These are phyloP conservation scores for Sarcophaga caerulescens DNA, from an alignment of 2,888 invertebrate species.

Conservation along the genomic window DNA sequence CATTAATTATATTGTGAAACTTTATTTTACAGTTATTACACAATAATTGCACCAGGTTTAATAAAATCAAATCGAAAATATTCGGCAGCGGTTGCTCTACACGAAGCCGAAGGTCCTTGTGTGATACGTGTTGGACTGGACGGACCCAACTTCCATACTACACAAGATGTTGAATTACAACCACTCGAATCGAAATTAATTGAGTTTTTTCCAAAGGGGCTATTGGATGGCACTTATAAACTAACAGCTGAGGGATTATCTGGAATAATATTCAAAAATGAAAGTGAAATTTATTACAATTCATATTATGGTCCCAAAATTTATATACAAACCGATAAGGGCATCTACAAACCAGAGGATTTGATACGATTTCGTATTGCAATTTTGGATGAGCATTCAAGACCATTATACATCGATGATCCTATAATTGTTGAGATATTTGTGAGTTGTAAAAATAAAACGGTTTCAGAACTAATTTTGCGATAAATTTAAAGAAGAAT, in stretches of 20 bases:
- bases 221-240: slow-evolving; percentile 73
- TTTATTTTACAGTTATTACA: slow-evolving; percentile 17
- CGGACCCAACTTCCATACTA: not conserved
- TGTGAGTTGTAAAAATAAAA: no score
- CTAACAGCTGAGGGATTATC: slow-evolving; percentile 83
- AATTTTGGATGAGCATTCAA: slow-evolving; percentile 87
- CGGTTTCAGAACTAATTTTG: no score
- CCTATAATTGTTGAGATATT: no score
- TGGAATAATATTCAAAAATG: slow-evolving; percentile 88
- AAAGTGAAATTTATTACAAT: slow-evolving; percentile 85
- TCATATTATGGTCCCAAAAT: slow-evolving; percentile 85
- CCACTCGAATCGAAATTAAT: not conserved
- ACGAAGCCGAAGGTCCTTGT: slow-evolving; percentile 16
- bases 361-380: slow-evolving; percentile 88
- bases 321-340: slow-evolving; percentile 83
- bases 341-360: slow-evolving; percentile 91
- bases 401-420: slow-evolving; percentile 71
- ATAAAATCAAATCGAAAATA: slow-evolving; percentile 31
- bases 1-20: not conserved
- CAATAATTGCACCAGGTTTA: slow-evolving; percentile 13
- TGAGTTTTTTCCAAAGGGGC: not conserved
- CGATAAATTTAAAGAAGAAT: no score
- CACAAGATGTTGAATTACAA: not conserved
- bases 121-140: not conserved
- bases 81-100: not conserved